Evolutionary conservation across 2,113 vertebrate genomes (phyloP), one percentile per base, ranked within the genome.

Genomic region (Corapipo altera): DNA sequence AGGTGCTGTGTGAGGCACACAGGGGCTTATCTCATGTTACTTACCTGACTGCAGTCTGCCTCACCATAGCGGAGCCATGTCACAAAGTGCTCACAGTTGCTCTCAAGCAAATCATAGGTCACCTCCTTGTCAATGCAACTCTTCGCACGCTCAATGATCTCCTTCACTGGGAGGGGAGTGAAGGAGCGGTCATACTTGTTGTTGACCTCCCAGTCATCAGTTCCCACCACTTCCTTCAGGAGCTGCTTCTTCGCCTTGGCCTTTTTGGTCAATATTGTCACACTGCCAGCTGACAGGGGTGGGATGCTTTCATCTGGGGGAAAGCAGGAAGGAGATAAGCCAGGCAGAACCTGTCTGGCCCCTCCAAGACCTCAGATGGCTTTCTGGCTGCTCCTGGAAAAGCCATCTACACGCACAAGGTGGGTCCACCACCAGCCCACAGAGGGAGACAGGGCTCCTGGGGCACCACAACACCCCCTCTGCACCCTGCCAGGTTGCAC

Each of bases 1-100:
- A 77, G 43, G 11, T 5, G 12, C 17, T 2, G n/a, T 6, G n/a
- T 16, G 41, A 37, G 51, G 35, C 10, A 15, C 1, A 11, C 32
- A 24, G 64, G 27, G 37, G 15, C 57, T 72, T 17, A n/a, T 3
- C 23, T 30, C 7, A 0, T 2, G 6, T 6, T 71, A 75, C 95
- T 93, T 61, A 99, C 99, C 99, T 99, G 99, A 62, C 98, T 98
- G 2, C 99, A 99, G 77, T 99, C 96, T 8, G 95, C 97, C 90
- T 99, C 97, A 8, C 99, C 99, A 0, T 99, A 99, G 82, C 99
- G 99, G 41, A 99, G 98, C 64, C 97, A 83, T 8, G 98, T 99
- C 75, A 99, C 99, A 59, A 99, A 99, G 95, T 99, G 99, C 91
- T 99, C 99, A 48, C 99, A 99, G 98, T 99, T 99, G 86, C 97